Evolutionary conservation across 1,140 invertebrate species (phyloP), one percentile per base, ranked within the genome.

Genomic region (Heliconius hermathena): DNA sequence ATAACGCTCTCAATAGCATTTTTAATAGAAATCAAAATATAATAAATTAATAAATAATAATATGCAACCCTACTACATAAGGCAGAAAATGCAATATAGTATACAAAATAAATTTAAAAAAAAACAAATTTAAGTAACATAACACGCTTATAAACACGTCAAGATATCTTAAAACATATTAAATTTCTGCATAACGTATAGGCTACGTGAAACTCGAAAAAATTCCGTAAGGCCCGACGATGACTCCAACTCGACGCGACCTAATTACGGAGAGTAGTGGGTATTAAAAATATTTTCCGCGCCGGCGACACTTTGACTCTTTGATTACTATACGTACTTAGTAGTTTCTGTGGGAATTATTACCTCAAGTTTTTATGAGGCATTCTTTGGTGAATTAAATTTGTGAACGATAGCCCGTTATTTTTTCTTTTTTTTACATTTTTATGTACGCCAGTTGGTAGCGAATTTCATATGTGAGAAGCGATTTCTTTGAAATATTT

Each of bases 231-330:
- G 49, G 78, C 74, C 75, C 26, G 26, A 38, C 57, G 60, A 38
- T 72, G 73, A 54, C 60, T 72, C 41, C 73, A 74, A 75, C 73
- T 79, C 78, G 73, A 75, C 73, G 38, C 78, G 78, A 79, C 78
- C 78, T 79, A 79, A 79, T 79, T 79, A 72, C 78, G 71, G 75
- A 79, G 74, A 75, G 78, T 79, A 73, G 73, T 70, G 73, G 41
- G 76, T 79, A 79, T 79, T 79, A 79, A 79, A 79, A 79, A 79
- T 75, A 79, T 79, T 79, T 76, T 75, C 46, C 60, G 22, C 71
- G 60, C 78, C 60, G 73, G 52, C 73, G 76, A 79, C 49, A 79
- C 78, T 79, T 79, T 75, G 73, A 75, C 18, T 71, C 73, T 75
- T 75, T 75, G 78, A 79, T 79, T 79, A 66, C 60, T 66, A 79